Base-by-base conservation (phyloP, 2,797 vertebrate species). In the Luscinia megarhynchos region DNA sequence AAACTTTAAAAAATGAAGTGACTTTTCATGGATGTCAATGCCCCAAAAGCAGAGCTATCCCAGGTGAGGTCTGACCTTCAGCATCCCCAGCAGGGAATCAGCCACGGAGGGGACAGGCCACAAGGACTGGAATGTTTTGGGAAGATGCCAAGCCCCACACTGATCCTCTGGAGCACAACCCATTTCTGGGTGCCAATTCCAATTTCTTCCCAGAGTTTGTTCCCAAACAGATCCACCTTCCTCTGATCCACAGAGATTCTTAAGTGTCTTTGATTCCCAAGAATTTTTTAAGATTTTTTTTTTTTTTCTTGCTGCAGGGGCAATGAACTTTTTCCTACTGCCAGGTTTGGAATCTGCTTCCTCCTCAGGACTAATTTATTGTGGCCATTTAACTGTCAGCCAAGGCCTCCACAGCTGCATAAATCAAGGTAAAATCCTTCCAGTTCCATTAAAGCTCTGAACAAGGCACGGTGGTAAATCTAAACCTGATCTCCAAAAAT, bases 361-460 rank as follows among this genome's bases (percentile, higher is more conserved):
- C 43, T 77, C 70, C 59, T 74, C 55, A 53, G 87, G 48, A 38
- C 32, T 34, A 30, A 93, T 86, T 95, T 81, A 88, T 38, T 11
- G 73, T 32, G 41, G 82, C 84, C 64, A 55, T 95, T 95, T 70
- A 69, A n/a, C 93, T 90, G 87, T 38, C 93, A 91, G 91, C 85
- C 68, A 67, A 81, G 87, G 72, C 45, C 66, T 45, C 38, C 50
- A 64, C 41, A 81, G 77, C 61, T 53, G 43, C 85, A 94, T 66
- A 76, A 93, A 94, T 81, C 78, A 91, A 93, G 15, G 16, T 66
- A 19, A 62, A 87, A n/a, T 20, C 72, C 48, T 72, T 73, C 48
- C 66, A 62, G 62, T 62, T 72, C 83, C 38, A 79, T 38, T 73
- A 64, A 27, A 84, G 66, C 36, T 38, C 40, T 16, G 30, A 64